Base-by-base conservation (phyloP, 2,113 vertebrate species). In the Megaceryle torquata region DNA sequence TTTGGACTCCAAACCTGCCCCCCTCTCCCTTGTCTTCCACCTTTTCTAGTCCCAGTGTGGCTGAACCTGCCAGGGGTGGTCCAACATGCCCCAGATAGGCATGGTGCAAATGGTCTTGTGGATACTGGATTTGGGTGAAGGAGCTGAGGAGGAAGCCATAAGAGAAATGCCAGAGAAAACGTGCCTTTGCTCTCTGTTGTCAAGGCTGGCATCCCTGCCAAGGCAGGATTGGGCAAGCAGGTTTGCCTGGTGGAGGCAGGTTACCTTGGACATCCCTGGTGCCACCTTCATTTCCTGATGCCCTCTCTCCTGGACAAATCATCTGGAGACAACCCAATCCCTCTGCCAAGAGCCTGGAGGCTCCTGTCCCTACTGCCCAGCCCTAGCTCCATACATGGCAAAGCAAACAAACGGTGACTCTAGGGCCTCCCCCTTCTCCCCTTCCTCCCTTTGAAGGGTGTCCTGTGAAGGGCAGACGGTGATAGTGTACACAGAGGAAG, bases 401-500 rank as follows among this genome's bases (percentile, higher is more conserved):
- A 76, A 79, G 50, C 7, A 1, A 77, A 57, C 1, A 20, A 77
- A 57, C 1, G 18, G 56, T 4, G 8, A 44, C 43, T 69, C 54
- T 3, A 1, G 16, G 75, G 43, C 51, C 68, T 89, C 39, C 72
- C 14, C 35, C 39, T 78, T 79, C 29, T 68, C 24, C 68, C n/a
- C 15, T 48, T 63, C 18, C 37, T 81, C 16, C 50, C 46, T 26
- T 21, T 1, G 6, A 2, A 13, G 57, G 19, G 2, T 44, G 35
- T 6, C 16, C 65, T 43, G 46, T 2, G 2, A 50, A 64, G 93
- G 78, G 81, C 69, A 76, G 76, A 7, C 1, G 1, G 56, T 78
- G 68, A 22, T 48, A 33, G 37, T 0, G 0, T 13, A n/a, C 2
- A 3, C 0, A 1, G 68, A 16, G 39, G 56, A 48, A 0, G 0